These are phyloP conservation scores for Heliconius charithonia DNA, from an alignment of 2,888 invertebrate genomes.

Conservation along the genomic window DNA sequence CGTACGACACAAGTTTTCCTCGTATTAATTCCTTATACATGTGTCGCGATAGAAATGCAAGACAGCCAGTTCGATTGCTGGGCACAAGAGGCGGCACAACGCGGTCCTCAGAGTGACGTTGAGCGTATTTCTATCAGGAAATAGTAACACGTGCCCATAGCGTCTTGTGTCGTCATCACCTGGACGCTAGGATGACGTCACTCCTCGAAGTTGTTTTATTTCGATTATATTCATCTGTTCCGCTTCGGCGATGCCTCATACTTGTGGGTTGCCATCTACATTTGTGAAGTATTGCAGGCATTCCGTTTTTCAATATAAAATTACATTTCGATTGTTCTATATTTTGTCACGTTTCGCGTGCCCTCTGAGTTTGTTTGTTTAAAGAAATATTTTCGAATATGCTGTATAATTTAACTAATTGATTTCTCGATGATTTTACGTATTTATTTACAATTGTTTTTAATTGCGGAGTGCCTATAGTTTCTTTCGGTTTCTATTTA, in stretches of 20 bases:
- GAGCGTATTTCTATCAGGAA: neutral
- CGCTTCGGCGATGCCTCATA: neutral
- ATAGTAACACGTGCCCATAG: constrained; percentile 1
- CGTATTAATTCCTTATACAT: neutral
- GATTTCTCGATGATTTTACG: neutral
- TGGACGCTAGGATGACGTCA: neutral
- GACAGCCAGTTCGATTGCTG: constrained; percentile 4
- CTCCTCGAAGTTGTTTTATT: neutral
- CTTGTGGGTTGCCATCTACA: neutral
- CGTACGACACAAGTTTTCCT: neutral
- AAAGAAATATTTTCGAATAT: neutral
- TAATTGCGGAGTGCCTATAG: constrained; percentile 3
- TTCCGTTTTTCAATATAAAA: constrained; percentile 1
- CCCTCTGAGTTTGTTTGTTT: neutral
- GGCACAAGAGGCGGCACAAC: constrained; percentile 12
- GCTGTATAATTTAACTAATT: neutral
- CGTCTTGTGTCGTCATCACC: neutral
- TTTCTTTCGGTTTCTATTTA: neutral
- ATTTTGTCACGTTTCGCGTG: neutral
- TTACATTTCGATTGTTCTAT: neutral
- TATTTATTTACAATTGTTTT: neutral
- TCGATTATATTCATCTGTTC: constrained; percentile 10
- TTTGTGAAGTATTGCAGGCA: constrained; percentile 7
- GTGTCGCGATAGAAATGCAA: constrained; percentile 24
- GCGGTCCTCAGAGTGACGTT: neutral